A percentile compares a stretch with the other conserved stretches of the same genome.
Evolutionary conservation across 1,140 invertebrate species (phyloP).

Genomic region (Drosophila ironensis): DNA sequence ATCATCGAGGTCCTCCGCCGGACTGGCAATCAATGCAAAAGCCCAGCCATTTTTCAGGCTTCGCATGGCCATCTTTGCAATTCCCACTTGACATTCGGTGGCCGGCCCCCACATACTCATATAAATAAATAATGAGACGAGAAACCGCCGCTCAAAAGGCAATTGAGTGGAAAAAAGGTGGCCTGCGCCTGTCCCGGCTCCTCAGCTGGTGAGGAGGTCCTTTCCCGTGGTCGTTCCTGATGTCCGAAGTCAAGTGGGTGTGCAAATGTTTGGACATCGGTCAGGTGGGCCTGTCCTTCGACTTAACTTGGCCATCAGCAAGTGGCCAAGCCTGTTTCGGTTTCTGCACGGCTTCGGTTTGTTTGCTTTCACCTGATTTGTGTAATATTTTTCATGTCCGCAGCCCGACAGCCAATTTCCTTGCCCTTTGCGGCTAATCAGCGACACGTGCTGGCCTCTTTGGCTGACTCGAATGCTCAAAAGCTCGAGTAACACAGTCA

Average conservation of each 20-base stretch:
- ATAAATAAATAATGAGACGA: conserved; percentile 59
- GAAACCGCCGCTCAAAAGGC: conserved; percentile 41
- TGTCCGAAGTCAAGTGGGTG: conserved; percentile 34
- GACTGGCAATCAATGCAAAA: neutral
- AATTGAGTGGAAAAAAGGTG: conserved; percentile 66
- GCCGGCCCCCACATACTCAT: conserved; percentile 15
- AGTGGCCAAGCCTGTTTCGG: neutral
- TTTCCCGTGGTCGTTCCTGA: too few relatives aligned
- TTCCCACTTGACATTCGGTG: conserved; percentile 24
- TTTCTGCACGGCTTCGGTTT: too few relatives aligned
- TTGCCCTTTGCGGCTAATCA: conserved; percentile 19
- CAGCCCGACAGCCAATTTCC: conserved; percentile 2
- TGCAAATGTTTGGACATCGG: conserved; percentile 54
- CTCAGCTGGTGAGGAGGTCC: too few relatives aligned
- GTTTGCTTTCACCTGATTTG: conserved; percentile 36
- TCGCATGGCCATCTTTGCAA: neutral
- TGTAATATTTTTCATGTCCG: conserved; percentile 31
- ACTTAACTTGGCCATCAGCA: neutral
- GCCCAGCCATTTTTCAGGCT: conserved; percentile 7
- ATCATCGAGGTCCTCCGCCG: neutral
- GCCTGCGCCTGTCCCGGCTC: conserved; percentile 5
- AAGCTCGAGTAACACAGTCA: neutral
- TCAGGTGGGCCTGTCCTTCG: conserved; percentile 24
- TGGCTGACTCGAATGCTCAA: neutral
- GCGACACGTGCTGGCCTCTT: conserved; percentile 32